A percentile compares a stretch with the other conserved stretches of the same genome.
Evolutionary conservation across 2,113 vertebrate species (phyloP).

Genomic region (Melanocharis versteri): DNA sequence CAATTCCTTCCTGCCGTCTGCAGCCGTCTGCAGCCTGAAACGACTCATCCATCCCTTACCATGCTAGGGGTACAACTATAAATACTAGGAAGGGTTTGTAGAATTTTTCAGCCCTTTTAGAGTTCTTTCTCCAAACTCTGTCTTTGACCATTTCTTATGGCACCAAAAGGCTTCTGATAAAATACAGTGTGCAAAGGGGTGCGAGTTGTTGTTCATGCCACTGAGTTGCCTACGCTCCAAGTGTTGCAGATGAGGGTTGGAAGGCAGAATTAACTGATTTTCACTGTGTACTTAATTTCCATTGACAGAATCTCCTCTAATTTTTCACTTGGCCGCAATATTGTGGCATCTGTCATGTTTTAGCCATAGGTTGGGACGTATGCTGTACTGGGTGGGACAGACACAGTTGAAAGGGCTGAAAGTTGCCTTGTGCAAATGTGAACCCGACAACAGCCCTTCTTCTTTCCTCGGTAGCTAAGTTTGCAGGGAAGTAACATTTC

Average conservation of each 20-base stretch:
- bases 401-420: background rate
- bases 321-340: background rate
- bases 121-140: background rate
- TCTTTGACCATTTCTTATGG: background rate
- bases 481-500: slow-evolving; percentile 25
- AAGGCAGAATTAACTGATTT: background rate
- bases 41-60: slow-evolving; percentile 47
- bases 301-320: background rate
- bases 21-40: slow-evolving; percentile 60
- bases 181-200: background rate
- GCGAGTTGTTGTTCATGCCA: background rate
- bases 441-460: background rate
- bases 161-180: background rate
- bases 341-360: background rate
- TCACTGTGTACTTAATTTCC: background rate
- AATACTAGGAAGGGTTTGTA: slow-evolving; percentile 23
- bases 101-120: background rate
- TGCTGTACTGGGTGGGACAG: background rate
- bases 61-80: slow-evolving; percentile 41
- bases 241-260: background rate
- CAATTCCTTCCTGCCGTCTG: slow-evolving; percentile 64
- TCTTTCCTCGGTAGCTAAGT: slow-evolving; percentile 8
- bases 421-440: background rate
- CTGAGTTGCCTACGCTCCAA: background rate
- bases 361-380: background rate